Evolutionary conservation across 2,113 vertebrate species (phyloP).

Genomic region (Chloropsis hardwickii): DNA sequence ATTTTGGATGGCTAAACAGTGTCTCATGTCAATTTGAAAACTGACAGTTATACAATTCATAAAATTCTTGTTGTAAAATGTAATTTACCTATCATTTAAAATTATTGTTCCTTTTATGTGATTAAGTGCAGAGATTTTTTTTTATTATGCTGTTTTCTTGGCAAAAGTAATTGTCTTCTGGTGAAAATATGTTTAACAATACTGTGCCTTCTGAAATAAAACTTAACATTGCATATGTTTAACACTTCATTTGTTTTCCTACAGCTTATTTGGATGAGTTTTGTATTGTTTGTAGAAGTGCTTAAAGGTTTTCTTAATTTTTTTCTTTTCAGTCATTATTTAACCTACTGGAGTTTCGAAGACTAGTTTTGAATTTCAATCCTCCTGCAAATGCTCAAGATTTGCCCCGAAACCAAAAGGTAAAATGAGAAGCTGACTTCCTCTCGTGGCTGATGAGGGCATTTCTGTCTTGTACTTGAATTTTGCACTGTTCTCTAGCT

Average conservation of each 20-base stretch:
- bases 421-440: conserved; percentile 57
- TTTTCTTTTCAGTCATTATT: conserved; percentile 79
- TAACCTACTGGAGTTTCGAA: conserved; percentile 93
- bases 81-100: neutral
- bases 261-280: neutral
- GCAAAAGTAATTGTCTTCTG: neutral
- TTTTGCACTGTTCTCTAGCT: neutral
- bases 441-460: neutral
- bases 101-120: neutral
- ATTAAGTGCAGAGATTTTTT: neutral
- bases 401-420: conserved; percentile 95
- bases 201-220: neutral
- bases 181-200: neutral
- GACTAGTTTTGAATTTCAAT: conserved; percentile 93
- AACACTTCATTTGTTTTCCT: neutral
- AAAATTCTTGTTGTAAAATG: neutral
- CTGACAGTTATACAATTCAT: neutral
- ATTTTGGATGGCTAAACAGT: neutral
- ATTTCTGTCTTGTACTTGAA: neutral
- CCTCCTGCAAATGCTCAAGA: conserved; percentile 88
- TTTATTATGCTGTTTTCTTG: neutral
- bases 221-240: neutral
- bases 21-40: neutral
- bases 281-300: neutral
- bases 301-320: neutral